These are phyloP conservation scores for Syngnathus acus DNA, from an alignment of 2,797 vertebrate species.

Conservation along the genomic window DNA sequence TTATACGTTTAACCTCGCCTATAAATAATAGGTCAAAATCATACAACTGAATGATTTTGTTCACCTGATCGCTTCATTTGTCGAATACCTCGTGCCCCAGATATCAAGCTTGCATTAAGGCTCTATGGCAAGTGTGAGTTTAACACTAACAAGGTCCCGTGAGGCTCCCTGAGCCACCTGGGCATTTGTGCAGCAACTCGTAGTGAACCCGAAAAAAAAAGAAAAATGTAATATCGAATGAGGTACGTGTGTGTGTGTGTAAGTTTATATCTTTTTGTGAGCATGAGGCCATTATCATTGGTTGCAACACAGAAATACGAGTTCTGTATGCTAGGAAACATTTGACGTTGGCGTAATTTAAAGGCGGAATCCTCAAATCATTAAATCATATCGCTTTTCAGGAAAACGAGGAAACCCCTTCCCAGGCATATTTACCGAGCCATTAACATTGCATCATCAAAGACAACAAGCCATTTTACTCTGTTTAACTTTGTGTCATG, in stretches of 20 bases:
- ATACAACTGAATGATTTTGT: background rate
- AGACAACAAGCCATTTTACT: too few species aligned
- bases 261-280: slow-evolving; percentile 4
- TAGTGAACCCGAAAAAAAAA: slow-evolving; percentile 43
- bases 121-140: slow-evolving; percentile 16
- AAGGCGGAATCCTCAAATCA: too few species aligned
- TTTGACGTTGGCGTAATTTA: too few species aligned
- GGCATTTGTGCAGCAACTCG: slow-evolving; percentile 34
- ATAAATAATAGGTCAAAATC: slow-evolving; percentile 1
- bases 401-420: too few species aligned
- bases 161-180: slow-evolving; percentile 38
- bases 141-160: slow-evolving; percentile 53
- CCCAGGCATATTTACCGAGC: too few species aligned
- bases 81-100: slow-evolving; percentile 11
- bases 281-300: too few species aligned
- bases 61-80: slow-evolving; percentile 10
- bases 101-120: slow-evolving; percentile 14
- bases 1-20: background rate
- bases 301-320: background rate
- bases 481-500: too few species aligned
- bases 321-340: too few species aligned
- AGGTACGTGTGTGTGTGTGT: slow-evolving; percentile 3
- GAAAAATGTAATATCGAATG: slow-evolving; percentile 21
- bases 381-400: too few species aligned
- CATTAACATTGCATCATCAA: too few species aligned